These are phyloP conservation scores for Dicrurus megarhynchus DNA, from an alignment of 2,113 vertebrate genomes.

Conservation along the genomic window DNA sequence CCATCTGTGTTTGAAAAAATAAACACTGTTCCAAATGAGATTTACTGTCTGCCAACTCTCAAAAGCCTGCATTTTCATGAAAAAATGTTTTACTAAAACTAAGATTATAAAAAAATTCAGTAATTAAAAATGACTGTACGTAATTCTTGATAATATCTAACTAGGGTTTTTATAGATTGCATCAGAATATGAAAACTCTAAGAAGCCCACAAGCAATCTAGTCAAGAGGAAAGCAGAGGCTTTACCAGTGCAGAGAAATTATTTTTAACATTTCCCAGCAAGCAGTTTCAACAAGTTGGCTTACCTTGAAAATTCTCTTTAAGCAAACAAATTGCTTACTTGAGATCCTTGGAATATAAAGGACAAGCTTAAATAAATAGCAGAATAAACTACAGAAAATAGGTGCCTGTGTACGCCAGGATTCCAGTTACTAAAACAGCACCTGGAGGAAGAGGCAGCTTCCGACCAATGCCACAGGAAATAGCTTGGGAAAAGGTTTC, in stretches of 20 bases:
- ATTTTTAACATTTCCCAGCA: not conserved
- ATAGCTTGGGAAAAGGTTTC: not conserved
- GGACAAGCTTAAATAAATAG: not conserved
- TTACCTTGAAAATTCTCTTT: not conserved
- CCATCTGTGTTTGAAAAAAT: not conserved
- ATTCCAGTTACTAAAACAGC: not conserved
- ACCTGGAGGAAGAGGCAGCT: conserved; percentile 38
- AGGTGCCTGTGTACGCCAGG: not conserved
- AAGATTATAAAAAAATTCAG: not conserved
- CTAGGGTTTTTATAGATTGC: not conserved
- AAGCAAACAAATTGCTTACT: not conserved
- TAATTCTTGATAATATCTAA: not conserved
- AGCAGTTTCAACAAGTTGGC: not conserved
- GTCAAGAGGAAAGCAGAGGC: not conserved
- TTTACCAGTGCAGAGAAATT: not conserved
- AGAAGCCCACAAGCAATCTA: not conserved
- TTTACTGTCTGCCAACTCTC: not conserved
- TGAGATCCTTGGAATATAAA: not conserved
- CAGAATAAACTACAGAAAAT: not conserved
- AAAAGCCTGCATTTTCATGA: not conserved
- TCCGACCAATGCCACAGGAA: conserved; percentile 46
- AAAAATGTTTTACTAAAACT: not conserved
- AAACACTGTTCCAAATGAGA: not conserved
- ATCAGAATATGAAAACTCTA: not conserved
- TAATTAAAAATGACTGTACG: not conserved